A percentile compares a stretch with the other conserved stretches of the same genome.
These are phyloP conservation scores for Leucania comma DNA, from an alignment of 2,888 invertebrate species.

Conservation along the genomic window DNA sequence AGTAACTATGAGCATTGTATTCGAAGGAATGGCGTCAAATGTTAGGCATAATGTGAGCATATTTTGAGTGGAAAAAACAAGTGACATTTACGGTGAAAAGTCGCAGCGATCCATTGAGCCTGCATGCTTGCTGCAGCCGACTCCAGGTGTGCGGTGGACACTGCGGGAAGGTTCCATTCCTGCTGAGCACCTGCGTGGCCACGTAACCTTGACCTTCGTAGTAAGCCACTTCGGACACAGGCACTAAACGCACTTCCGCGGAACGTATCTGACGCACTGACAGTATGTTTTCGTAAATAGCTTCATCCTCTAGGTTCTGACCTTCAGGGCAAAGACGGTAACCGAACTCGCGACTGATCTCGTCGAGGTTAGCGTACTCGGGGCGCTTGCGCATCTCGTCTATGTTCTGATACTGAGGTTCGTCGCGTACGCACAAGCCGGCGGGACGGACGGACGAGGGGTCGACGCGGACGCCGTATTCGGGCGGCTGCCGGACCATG, in stretches of 20 bases:
- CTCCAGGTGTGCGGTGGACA: slow-evolving; percentile 89
- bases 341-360: slow-evolving; percentile 89
- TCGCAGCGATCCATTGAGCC: slow-evolving; percentile 83
- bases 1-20: slow-evolving; percentile 68
- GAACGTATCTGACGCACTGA: slow-evolving; percentile 88
- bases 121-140: slow-evolving; percentile 83
- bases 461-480: slow-evolving; percentile 87
- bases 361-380: slow-evolving; percentile 88
- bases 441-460: slow-evolving; percentile 79
- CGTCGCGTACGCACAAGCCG: slow-evolving; percentile 84
- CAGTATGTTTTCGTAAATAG: slow-evolving; percentile 88
- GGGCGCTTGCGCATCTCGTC: slow-evolving; percentile 87
- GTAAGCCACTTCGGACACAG: slow-evolving; percentile 88
- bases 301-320: slow-evolving; percentile 89
- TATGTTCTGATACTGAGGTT: slow-evolving; percentile 88
- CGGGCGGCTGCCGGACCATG: slow-evolving; percentile 85
- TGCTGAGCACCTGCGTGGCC: slow-evolving; percentile 87
- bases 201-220: slow-evolving; percentile 89
- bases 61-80: slow-evolving; percentile 52
- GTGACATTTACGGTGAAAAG: slow-evolving; percentile 84
- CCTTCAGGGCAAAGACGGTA: slow-evolving; percentile 89
- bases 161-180: slow-evolving; percentile 89
- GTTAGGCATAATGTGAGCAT: slow-evolving; percentile 30
- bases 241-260: slow-evolving; percentile 89
- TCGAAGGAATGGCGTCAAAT: slow-evolving; percentile 60